These are phyloP conservation scores for Marronus borbonicus DNA, from an alignment of 2,888 invertebrate species.

Conservation along the genomic window DNA sequence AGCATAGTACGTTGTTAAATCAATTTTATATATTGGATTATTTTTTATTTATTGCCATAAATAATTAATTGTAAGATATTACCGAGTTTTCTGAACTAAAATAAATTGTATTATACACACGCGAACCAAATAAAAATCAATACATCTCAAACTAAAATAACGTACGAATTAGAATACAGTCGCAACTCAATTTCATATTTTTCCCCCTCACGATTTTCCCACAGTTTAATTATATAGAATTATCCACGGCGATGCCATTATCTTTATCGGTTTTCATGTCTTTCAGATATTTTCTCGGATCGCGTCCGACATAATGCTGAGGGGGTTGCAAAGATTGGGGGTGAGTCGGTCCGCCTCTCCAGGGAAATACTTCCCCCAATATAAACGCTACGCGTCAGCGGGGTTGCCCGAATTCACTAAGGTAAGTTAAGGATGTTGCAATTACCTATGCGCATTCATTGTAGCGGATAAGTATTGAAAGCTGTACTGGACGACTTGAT, in stretches of 20 bases:
- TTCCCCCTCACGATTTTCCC: constrained; percentile 6
- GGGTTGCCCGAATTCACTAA: constrained; percentile 62
- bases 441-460: neutral
- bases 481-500: neutral
- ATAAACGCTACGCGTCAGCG: constrained; percentile 28
- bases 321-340: constrained; percentile 47
- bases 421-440: constrained; percentile 57
- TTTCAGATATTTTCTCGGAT: constrained; percentile 43
- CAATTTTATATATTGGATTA: too few relatives aligned
- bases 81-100: too few relatives aligned
- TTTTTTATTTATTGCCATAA: too few relatives aligned
- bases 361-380: constrained; percentile 46
- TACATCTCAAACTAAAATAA: too few relatives aligned
- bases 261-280: constrained; percentile 41
- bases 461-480: neutral
- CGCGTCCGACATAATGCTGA: constrained; percentile 50
- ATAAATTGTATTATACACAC: too few relatives aligned
- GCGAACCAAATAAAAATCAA: too few relatives aligned
- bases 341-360: constrained; percentile 49
- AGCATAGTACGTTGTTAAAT: too few relatives aligned
- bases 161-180: too few relatives aligned
- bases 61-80: too few relatives aligned
- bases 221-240: constrained; percentile 35
- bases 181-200: constrained; percentile 5
- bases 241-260: constrained; percentile 16